Conservation (phyloP, 2,888 invertebrate species). For the Gasteruption jaculator region DNA sequence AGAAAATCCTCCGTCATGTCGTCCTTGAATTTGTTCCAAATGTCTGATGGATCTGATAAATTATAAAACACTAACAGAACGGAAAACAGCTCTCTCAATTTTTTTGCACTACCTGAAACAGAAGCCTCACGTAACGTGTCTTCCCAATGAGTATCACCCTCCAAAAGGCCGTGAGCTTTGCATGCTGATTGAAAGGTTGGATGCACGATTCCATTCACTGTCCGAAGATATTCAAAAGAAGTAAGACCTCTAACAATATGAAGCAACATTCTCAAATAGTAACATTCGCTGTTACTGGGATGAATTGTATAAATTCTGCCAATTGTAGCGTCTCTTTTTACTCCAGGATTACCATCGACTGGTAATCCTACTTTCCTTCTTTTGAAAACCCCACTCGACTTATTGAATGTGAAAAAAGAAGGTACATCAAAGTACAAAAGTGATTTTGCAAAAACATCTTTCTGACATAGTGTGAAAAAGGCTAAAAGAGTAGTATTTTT, state of each 20-base stretch:
- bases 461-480: conserved; percentile 40
- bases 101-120: conserved; percentile 26
- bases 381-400: not conserved
- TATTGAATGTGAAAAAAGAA: conserved; percentile 11
- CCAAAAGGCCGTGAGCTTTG: conserved; percentile 8
- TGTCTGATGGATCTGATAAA: conserved; percentile 27
- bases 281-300: conserved; percentile 27
- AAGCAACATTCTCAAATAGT: conserved; percentile 28
- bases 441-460: conserved; percentile 40
- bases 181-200: conserved; percentile 27
- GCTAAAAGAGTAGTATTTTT: conserved; percentile 26
- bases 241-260: conserved; percentile 28
- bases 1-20: too few relatives aligned
- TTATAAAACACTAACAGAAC: conserved; percentile 33
- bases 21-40: conserved; percentile 37
- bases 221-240: conserved; percentile 27
- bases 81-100: conserved; percentile 36
- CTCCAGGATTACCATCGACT: conserved; percentile 23
- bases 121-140: conserved; percentile 25
- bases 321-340: conserved; percentile 26
- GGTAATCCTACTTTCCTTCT: conserved; percentile 10
- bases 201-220: conserved; percentile 26
- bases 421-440: conserved; percentile 30
- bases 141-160: conserved; percentile 34
- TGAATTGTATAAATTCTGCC: conserved; percentile 33